Evolutionary conservation across 2,113 vertebrate species (phyloP), one percentile per base, ranked within the genome.

Genomic region (Cyanoramphus novaezelandiae): DNA sequence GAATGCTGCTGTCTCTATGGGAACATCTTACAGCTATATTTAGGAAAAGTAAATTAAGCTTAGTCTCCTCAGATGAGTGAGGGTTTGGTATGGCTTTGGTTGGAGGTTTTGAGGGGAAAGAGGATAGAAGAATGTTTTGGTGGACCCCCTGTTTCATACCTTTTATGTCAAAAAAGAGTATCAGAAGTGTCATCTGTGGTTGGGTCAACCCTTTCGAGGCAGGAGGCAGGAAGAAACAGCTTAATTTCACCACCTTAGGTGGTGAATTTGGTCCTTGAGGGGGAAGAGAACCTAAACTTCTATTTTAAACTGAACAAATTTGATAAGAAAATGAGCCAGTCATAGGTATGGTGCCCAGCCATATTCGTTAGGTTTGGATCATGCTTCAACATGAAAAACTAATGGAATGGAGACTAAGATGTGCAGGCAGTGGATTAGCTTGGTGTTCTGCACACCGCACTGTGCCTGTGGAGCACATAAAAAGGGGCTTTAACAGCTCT

Each of bases 1-100:
- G 69, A 89, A 83, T 67, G 46, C 72, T 39, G 7, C 63, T 88
- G 89, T 96, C 88, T 95, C 88, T 92, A 90, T 95, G 93, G 88
- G 88, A 96, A 86, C 90, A 71, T 90, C 60, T 93, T 70, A 13
- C 5, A 11, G n/a, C 71, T 93, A 44, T 90, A 96, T 74, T 93
- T 89, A 93, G 92, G 92, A 44, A 44, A 95, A 85, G 63, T 77
- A 86, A 93, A 91, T 92, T 49, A 83, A 91, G 65, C 67, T 77
- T 71, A 7, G n/a, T 88, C 33, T 88, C 44, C 19, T 80, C 62
- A 85, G 76, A 67, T 50, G 35, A 86, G 44, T 11, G 17, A 27
- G 47, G 64, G 46, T 92, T 88, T 81, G 88, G 18, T 67, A 41
- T 67, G 14, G 47, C 49, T 94, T 70, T 86, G 68, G 29, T 86